phyloP scores from a whole-genome alignment of 2,113 vertebrate genomes.

The Callithrix jacchus region DNA sequence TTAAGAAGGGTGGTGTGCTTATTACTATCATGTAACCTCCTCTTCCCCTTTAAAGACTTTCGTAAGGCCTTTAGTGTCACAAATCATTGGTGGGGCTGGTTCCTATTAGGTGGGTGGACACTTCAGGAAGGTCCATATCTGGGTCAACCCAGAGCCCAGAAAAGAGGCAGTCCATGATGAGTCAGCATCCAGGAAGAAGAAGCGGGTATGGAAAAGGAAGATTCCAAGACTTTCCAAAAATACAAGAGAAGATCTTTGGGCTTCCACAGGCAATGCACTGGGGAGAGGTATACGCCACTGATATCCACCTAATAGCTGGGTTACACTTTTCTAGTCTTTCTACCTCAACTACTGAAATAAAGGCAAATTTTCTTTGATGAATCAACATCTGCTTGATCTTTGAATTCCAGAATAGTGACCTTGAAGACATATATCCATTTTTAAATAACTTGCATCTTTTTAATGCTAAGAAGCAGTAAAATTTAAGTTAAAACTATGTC shows the following conservation, averaged over 20 bases:
- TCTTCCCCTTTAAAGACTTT: not conserved
- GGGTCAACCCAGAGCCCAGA: not conserved
- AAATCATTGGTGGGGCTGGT: not conserved
- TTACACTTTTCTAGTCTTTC: not conserved
- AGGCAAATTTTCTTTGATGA: not conserved
- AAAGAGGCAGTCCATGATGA: not conserved
- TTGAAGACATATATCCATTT: not conserved
- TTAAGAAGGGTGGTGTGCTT: not conserved
- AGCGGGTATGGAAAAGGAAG: not conserved
- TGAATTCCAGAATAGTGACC: not conserved
- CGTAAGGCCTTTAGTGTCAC: not conserved
- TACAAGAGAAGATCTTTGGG: not conserved
- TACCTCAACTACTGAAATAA: not conserved
- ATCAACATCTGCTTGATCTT: not conserved
- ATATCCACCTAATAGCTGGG: not conserved
- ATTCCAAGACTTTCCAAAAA: not conserved
- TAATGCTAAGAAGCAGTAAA: not conserved
- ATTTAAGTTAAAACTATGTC: not conserved
- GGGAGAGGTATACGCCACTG: too few relatives aligned
- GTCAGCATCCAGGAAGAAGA: not conserved
- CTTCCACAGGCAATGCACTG: accelerated
- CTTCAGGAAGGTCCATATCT: not conserved
- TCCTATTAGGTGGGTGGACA: not conserved
- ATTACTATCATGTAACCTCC: not conserved
- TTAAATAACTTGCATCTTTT: not conserved